Percentiles rank a stretch among this genome's conserved stretches.
These are phyloP conservation scores for Peromyscus polionotus DNA, from an alignment of 2,113 vertebrate genomes.

Conservation along the genomic window DNA sequence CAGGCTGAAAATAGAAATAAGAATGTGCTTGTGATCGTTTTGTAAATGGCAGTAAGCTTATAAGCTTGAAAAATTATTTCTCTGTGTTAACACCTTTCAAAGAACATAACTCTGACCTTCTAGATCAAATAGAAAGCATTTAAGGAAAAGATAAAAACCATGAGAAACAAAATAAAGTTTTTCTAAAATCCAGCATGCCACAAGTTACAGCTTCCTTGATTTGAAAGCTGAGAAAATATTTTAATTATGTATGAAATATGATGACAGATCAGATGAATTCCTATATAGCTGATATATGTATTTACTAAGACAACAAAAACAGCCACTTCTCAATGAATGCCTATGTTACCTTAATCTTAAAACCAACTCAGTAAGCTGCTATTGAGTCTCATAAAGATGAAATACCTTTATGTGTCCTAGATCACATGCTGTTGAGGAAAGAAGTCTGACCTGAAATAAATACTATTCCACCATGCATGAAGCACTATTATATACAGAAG, in stretches of 20 bases:
- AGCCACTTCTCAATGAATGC: background rate
- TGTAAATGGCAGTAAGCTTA: constrained; percentile 81
- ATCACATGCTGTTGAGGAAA: background rate
- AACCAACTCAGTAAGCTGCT: background rate
- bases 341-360: constrained; percentile 26
- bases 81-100: constrained; percentile 83
- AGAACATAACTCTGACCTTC: constrained; percentile 86
- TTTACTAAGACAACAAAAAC: constrained; percentile 17
- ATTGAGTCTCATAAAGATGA: background rate
- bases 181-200: constrained; percentile 77
- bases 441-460: background rate
- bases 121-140: constrained; percentile 81
- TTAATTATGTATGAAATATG: constrained; percentile 47
- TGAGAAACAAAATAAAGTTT: constrained; percentile 62
- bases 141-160: constrained; percentile 63
- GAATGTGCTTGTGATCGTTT: constrained; percentile 82
- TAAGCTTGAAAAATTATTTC: constrained; percentile 80
- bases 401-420: background rate
- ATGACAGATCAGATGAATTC: background rate
- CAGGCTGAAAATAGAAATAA: constrained; percentile 88
- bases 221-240: constrained; percentile 73
- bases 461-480: background rate
- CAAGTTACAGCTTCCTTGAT: constrained; percentile 63
- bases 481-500: background rate
- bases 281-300: constrained; percentile 3